Evolutionary conservation across 2,888 invertebrate genomes (phyloP), one percentile per base, ranked within the genome.

Genomic region (Habroteleia sp.): DNA sequence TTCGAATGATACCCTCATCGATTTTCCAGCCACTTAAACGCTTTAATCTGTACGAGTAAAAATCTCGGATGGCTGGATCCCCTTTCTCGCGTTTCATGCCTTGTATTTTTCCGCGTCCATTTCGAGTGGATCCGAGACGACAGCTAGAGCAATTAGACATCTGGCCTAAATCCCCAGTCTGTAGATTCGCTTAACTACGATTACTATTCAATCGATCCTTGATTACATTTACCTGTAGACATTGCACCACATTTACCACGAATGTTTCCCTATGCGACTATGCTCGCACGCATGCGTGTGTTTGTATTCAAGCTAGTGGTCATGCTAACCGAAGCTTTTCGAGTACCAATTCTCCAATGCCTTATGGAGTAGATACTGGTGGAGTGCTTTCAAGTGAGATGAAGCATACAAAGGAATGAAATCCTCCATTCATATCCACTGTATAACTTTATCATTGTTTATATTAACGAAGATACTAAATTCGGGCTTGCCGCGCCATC

Each of bases 171-270:
- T 72, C 52, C 37, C 42, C 23, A 6, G 48, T 16, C 50, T 44
- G 46, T 16, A 17, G 46, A 31, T 60, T 16, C 37, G 54, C 50
- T 14, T 42, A 17, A n/a, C 3, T 56, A 74, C 74, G 79, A 81
- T 83, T 80, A 81, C 80, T 77, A 74, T 82, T 80, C 83, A 81
- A 83, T 85, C 80, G 81, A 82, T 77, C 82, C 79, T 80, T 85
- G 84, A 85, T 84, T 84, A 85, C 81, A 79, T 85, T 84, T 83
- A 83, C 84, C 80, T 82, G 83, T 82, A 81, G 78, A 80, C 78
- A 75, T 46, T 73, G 54, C 54, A 79, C 78, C 78, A 76, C 56
- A 52, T 60, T 60, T 60, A 60, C 66, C 68, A 54, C 68, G 56
- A 65, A 60, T 71, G 58, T 78, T 77, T 80, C 77, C 73, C 77